Evolutionary conservation across 2,888 invertebrate species (phyloP).

Genomic region (Chaitophorus viminalis): DNA sequence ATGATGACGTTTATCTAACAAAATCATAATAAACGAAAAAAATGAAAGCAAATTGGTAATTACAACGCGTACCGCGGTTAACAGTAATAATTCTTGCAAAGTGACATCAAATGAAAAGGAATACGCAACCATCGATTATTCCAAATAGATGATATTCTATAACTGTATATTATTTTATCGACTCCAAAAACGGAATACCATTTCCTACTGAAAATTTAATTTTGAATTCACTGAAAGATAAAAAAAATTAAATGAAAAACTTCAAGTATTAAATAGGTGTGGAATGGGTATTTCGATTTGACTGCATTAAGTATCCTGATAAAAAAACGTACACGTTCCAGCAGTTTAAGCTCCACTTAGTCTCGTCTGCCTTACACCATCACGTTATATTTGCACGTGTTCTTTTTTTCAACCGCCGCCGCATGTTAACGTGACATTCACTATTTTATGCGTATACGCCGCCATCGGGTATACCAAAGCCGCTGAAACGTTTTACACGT

Average conservation of each 20-base stretch:
- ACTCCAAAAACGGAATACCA: too few relatives aligned
- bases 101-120: too few relatives aligned
- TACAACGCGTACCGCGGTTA: too few relatives aligned
- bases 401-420: neutral
- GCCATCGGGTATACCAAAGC: neutral
- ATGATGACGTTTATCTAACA: too few relatives aligned
- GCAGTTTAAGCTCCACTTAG: slow-evolving; percentile 46
- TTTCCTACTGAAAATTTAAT: neutral
- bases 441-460: neutral
- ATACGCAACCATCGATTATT: too few relatives aligned
- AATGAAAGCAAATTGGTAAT: too few relatives aligned
- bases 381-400: slow-evolving; percentile 30
- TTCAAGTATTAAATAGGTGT: neutral
- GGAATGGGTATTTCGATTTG: slow-evolving; percentile 6
- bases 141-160: too few relatives aligned
- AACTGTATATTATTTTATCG: too few relatives aligned
- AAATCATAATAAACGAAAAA: too few relatives aligned
- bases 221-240: neutral
- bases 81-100: too few relatives aligned
- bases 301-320: neutral
- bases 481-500: neutral
- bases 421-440: neutral
- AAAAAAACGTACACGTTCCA: slow-evolving; percentile 37
- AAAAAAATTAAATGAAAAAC: neutral
- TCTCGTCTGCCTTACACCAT: slow-evolving; percentile 5